phyloP scores from a whole-genome alignment of 1,140 invertebrate species.

The Bombyx mori region DNA sequence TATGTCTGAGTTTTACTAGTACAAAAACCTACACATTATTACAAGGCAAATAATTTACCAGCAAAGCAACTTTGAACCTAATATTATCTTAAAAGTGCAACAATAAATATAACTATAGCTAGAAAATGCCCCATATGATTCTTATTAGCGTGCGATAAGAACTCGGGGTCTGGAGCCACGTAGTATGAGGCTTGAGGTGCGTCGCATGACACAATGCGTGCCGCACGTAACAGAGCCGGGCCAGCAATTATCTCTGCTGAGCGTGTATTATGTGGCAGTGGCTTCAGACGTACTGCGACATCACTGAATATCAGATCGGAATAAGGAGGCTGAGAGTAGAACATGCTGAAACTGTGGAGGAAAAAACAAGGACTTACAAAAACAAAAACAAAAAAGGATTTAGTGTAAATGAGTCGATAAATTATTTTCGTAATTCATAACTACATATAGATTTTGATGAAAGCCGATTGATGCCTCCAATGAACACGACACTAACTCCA shows the following conservation, averaged over 20 bases:
- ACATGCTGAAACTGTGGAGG: constrained; percentile 87
- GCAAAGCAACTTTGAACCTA: not conserved
- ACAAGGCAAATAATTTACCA: too few relatives aligned
- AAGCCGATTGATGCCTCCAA: too few relatives aligned
- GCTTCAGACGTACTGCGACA: constrained; percentile 86
- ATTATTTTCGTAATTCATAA: too few relatives aligned
- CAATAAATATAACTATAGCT: constrained; percentile 29
- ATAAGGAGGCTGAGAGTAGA: constrained; percentile 83
- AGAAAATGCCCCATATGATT: constrained; percentile 26
- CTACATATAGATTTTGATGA: too few relatives aligned
- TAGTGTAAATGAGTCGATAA: too few relatives aligned
- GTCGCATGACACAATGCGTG: constrained; percentile 54
- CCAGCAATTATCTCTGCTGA: constrained; percentile 55
- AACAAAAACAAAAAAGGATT: too few relatives aligned
- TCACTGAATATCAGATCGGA: constrained; percentile 94
- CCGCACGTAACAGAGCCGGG: constrained; percentile 37
- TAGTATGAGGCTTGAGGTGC: constrained; percentile 52
- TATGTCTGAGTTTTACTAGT: too few relatives aligned
- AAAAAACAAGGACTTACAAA: constrained; percentile 8
- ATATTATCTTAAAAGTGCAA: constrained; percentile 31
- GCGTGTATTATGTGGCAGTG: constrained; percentile 76
- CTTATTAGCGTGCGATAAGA: constrained; percentile 41
- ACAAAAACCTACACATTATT: too few relatives aligned
- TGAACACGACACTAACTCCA: too few relatives aligned
- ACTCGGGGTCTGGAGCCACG: constrained; percentile 52